A percentile compares a stretch with the other conserved stretches of the same genome.
Evolutionary conservation across 2,797 vertebrate species (phyloP).

Genomic region (Pitangus sulphuratus): DNA sequence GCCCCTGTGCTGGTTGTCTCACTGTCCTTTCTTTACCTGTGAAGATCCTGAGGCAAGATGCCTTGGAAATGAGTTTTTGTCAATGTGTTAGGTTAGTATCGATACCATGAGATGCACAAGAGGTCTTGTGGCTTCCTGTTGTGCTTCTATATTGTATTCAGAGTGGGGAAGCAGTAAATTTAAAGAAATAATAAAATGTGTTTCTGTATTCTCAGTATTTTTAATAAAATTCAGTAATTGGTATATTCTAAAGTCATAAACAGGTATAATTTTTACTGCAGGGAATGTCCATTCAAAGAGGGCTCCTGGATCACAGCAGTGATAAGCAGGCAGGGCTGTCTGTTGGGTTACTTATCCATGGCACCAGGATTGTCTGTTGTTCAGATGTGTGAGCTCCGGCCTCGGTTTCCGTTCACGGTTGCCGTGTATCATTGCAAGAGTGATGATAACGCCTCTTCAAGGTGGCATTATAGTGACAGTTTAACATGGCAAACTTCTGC

Average conservation of each 20-base stretch:
- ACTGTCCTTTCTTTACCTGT: not conserved
- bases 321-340: slow-evolving; percentile 41
- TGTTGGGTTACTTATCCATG: slow-evolving; percentile 52
- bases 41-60: not conserved
- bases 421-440: slow-evolving; percentile 69
- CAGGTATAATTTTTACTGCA: accelerated
- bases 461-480: slow-evolving; percentile 71
- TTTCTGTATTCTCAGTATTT: not conserved
- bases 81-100: not conserved
- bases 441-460: slow-evolving; percentile 73
- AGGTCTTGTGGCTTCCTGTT: not conserved
- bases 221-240: not conserved
- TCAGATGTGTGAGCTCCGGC: slow-evolving; percentile 67
- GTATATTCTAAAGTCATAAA: not conserved
- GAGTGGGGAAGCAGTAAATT: not conserved
- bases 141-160: not conserved
- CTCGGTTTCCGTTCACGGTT: slow-evolving; percentile 65
- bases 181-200: not conserved
- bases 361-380: slow-evolving; percentile 58
- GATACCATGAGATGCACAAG: not conserved
- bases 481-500: slow-evolving; percentile 73
- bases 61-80: not conserved
- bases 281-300: not conserved
- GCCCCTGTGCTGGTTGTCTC: not conserved
- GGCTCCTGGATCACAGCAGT: not conserved